Evolutionary conservation across 2,888 invertebrate species (phyloP), one percentile per base, ranked within the genome.

Genomic region (Megaustenia siamemsis): DNA sequence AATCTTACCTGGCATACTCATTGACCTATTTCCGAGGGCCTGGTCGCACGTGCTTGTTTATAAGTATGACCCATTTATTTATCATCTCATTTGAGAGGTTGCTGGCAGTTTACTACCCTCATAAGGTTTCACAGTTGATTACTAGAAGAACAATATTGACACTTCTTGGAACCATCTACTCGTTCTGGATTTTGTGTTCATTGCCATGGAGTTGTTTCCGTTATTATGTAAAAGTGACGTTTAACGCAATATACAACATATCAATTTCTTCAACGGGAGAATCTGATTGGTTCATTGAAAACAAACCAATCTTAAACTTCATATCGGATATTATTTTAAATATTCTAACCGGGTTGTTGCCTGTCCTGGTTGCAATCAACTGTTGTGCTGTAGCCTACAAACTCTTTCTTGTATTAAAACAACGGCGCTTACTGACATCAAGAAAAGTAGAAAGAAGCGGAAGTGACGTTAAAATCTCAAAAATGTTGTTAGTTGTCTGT

Each of bases 401-500:
- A 40, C 40, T 69, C 5, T 24, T 4, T 10, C 15, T 28, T 12
- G 24, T 69, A 40, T 21, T 8, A 21, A 69, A 43, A 40, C 69
- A 40, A 24, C 69, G 69, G 24, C 10, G 3, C 0, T 15, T 24
- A 40, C 38, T 69, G 69, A 69, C 69, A 6, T 21, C 2, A 21
- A 38, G 24, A 21, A 38, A 38, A 18, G 3, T 21, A 24, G 21
- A 38, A 3, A 43, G 69, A 32, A 5, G 2, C 2, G 43, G 40
- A 3, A 69, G 4, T 24, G 69, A 69, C n/a, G 12, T 40, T 28
- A 69, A 69, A 40, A 24, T 69, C 4, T 69, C 69, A 21, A n/a
- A 40, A 38, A 69, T 69, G 69, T 24, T 69, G n/a, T 28, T 69
- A n/a, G 28, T 43, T 24, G 69, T 69, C 40, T 69, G 69, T 69